Evolutionary conservation across 2,797 vertebrate species (phyloP).

Genomic region (Tauraco hartlaubi): DNA sequence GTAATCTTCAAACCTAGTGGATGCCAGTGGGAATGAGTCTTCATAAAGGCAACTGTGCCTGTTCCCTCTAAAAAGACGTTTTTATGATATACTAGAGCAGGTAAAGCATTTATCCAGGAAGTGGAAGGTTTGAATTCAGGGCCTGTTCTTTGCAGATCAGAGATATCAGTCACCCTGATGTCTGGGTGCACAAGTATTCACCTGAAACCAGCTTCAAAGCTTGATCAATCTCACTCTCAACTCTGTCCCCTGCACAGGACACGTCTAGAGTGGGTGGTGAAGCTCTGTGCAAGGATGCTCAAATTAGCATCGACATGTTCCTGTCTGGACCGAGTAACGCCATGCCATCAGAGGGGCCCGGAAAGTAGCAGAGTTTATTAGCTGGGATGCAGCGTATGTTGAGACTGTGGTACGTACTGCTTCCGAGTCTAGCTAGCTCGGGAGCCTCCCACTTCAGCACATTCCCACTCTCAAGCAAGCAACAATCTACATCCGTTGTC

Average conservation of each 20-base stretch:
- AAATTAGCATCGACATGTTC: neutral
- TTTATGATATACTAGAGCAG: neutral
- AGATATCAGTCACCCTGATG: neutral
- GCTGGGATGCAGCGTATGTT: accelerated
- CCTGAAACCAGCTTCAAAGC: neutral
- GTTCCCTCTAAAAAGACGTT: neutral
- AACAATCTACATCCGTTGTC: neutral
- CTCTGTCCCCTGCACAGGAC: neutral
- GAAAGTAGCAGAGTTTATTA: neutral
- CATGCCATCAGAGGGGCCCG: neutral
- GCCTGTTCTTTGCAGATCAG: neutral
- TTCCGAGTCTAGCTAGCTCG: neutral
- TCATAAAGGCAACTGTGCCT: neutral
- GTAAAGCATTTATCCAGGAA: neutral
- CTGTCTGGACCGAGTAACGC: neutral
- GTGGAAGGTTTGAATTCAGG: neutral
- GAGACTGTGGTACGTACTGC: accelerated
- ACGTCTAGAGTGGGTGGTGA: neutral
- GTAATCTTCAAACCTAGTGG: neutral
- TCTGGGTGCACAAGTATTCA: neutral
- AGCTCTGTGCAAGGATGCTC: neutral
- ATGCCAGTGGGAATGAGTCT: neutral
- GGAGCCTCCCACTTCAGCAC: neutral
- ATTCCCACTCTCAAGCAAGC: neutral
- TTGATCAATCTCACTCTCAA: neutral